phyloP scores from a whole-genome alignment of 2,888 invertebrate genomes.

The Vanessa cardui region DNA sequence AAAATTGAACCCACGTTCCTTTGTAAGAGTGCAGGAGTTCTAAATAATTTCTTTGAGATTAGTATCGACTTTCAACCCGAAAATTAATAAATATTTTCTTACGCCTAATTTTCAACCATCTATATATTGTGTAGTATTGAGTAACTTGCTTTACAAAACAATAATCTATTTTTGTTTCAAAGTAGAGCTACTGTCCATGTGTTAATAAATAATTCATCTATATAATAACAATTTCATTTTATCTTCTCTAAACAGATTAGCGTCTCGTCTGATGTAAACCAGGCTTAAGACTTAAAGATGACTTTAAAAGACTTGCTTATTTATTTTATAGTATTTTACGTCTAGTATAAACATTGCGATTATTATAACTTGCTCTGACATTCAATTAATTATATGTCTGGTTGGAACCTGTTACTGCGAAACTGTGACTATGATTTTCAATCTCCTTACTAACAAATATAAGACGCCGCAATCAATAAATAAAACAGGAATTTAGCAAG shows the following conservation, averaged over 20 bases:
- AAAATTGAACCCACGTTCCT: no score
- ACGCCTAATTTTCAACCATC: no score
- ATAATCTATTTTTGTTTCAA: no score
- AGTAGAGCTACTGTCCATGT: no score
- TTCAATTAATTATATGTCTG: constrained; percentile 22
- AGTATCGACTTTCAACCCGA: no score
- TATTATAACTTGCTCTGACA: constrained; percentile 26
- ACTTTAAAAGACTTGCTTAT: constrained; percentile 25
- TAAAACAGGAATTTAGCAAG: neutral
- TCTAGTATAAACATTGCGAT: constrained; percentile 24
- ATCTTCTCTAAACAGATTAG: constrained; percentile 20
- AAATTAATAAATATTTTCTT: no score
- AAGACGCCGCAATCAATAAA: neutral
- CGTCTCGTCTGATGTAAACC: constrained; percentile 28
- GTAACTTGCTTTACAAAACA: no score
- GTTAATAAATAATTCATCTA: no score
- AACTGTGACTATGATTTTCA: neutral
- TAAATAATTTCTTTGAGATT: no score
- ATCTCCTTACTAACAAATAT: neutral
- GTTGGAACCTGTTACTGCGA: neutral
- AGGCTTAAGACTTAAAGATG: constrained; percentile 26
- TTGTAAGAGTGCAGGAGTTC: no score
- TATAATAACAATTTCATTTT: no score
- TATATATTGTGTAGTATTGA: no score
- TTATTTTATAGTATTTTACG: constrained; percentile 32